phyloP scores from a whole-genome alignment of 30 jellyfish, hydroid and myxozoan genomes.

The Calvadosia cruxmelitensis region DNA sequence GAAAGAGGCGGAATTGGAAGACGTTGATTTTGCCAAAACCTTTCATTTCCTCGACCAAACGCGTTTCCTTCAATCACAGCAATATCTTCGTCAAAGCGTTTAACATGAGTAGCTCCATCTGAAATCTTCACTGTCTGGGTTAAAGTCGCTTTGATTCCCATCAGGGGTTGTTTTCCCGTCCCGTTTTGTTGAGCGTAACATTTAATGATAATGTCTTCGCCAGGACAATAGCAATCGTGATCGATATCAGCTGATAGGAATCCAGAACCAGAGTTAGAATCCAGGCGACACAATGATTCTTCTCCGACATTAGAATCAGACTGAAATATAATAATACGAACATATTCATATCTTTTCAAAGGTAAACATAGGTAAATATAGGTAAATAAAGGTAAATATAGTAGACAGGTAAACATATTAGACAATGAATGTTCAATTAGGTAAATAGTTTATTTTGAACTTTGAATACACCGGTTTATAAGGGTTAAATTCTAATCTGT shows the following conservation, averaged over 20 bases:
- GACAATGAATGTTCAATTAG: too few species aligned
- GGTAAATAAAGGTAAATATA: too few species aligned
- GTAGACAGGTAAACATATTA: too few species aligned
- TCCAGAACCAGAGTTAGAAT: neutral
- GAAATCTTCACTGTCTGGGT: neutral
- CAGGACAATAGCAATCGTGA: neutral
- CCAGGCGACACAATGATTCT: neutral
- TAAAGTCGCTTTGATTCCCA: neutral
- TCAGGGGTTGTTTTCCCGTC: neutral
- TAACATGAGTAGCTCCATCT: neutral
- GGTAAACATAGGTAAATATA: too few species aligned
- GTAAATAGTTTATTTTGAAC: too few species aligned
- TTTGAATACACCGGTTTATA: too few species aligned
- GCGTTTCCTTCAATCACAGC: neutral
- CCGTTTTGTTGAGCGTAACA: neutral
- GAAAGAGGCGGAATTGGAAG: neutral
- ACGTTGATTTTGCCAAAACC: constrained; percentile 1
- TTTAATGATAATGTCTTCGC: neutral
- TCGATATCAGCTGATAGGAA: neutral
- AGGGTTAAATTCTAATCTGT: too few species aligned
- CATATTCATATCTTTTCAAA: too few species aligned
- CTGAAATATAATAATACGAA: too few species aligned
- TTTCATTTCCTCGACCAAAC: neutral
- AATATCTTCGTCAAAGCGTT: neutral
- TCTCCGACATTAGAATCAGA: too few species aligned